Conservation (phyloP, 1,140 invertebrate species). For the Whitmania pigra region DNA sequence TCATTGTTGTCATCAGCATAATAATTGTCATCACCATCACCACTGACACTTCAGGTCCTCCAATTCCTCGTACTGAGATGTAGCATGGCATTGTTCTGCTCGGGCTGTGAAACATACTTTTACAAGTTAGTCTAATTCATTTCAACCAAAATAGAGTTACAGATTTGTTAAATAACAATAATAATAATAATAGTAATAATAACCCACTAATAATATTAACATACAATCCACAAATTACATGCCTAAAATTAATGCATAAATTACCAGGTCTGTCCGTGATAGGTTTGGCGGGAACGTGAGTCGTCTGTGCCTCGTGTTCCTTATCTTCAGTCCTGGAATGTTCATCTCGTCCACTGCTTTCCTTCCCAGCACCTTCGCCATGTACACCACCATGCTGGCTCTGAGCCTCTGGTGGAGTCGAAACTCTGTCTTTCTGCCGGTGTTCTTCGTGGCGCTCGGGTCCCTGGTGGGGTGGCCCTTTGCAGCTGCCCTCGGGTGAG, state of each 20-base stretch:
- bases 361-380: conserved; percentile 84
- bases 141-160: too few relatives aligned
- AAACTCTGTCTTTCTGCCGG: conserved; percentile 27
- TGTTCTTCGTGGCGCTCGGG: conserved; percentile 35
- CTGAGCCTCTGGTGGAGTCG: conserved; percentile 65
- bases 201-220: too few relatives aligned
- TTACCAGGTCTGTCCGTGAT: neutral
- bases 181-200: too few relatives aligned
- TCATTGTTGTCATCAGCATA: conserved; percentile 11
- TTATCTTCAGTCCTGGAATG: conserved; percentile 75
- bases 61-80: conserved; percentile 81
- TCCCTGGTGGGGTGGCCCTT: conserved; percentile 55
- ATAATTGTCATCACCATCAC: too few relatives aligned
- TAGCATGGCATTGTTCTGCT: conserved; percentile 63
- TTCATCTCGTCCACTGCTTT: conserved; percentile 77
- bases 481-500: conserved; percentile 45
- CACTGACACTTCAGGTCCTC: conserved; percentile 50
- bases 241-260: too few relatives aligned
- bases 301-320: conserved; percentile 65
- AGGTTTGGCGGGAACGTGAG: conserved; percentile 80
- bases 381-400: conserved; percentile 66
- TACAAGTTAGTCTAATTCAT: conserved; percentile 58
- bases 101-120: conserved; percentile 76
- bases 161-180: too few relatives aligned
- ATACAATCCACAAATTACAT: too few relatives aligned